Evolutionary conservation across 1,140 invertebrate species (phyloP), one percentile per base, ranked within the genome.

Genomic region (Cyphomyrmex costatus): DNA sequence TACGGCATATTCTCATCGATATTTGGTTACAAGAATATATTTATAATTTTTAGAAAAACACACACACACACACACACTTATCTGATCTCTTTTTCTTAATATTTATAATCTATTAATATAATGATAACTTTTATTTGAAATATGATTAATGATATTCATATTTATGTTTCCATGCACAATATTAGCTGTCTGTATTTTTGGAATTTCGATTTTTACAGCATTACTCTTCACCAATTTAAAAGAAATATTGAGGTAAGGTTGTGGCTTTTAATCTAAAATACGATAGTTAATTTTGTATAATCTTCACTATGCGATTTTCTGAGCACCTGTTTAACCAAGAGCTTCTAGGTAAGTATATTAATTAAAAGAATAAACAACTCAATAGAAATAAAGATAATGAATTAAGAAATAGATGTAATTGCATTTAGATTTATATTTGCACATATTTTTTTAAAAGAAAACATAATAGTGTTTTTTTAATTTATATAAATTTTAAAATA

Each of bases 241-340:
- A 68, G 21, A 71, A 58, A 30, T 74, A 61, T 61, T 36, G 1
- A 83, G 79, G 79, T 83, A 83, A 83, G 79, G 10, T 49, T 73
- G n/a, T 12, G 8, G 61, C 19, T 83, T 74, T 60, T 27, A 16
- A 16, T 61, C 24, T 73, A 83, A 73, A 74, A 73, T 46, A 30
- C 1, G 53, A 10, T 61, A 27, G 2, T 83, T 12, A 16, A 82
- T 60, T 82, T 73, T 73, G 27, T 74, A 74, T 74, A 74, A 83
- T 83, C 19, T 60, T 83, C 66, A 83, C 36, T 56, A 19, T 21
- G 79, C 53, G 10, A 8, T 46, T 83, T 83, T 70, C 79, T 60
- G 79, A 83, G 53, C 68, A 74, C 68, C 66, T 60, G 10, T 24
- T 71, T 71, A 80, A 70, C 21, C 7, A 56, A 42, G 14, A 36